These are phyloP conservation scores for Centropyge bicolor DNA, from an alignment of 2,797 vertebrate genomes.

Conservation along the genomic window DNA sequence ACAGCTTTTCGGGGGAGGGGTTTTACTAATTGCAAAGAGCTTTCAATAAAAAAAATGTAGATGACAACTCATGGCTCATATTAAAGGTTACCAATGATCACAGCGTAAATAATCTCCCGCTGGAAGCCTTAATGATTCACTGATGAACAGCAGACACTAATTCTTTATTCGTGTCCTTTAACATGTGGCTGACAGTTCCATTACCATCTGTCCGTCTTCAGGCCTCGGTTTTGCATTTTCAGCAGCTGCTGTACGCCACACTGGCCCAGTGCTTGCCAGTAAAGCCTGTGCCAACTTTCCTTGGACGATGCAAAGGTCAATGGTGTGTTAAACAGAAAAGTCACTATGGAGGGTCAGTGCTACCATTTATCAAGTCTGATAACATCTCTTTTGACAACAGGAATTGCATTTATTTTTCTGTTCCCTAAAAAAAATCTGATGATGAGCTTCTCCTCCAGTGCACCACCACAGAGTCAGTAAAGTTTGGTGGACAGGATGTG, in stretches of 20 bases:
- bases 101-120: constrained; percentile 11
- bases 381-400: neutral
- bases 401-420: neutral
- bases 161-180: constrained; percentile 59
- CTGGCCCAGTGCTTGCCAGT: constrained; percentile 38
- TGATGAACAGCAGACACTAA: constrained; percentile 49
- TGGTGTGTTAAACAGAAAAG: constrained; percentile 41
- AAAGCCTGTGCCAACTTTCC: constrained; percentile 52
- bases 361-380: constrained; percentile 3
- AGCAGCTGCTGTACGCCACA: constrained; percentile 60
- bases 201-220: constrained; percentile 69
- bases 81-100: neutral
- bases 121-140: constrained; percentile 47
- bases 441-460: neutral
- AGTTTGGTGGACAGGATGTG: constrained; percentile 7
- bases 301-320: constrained; percentile 53
- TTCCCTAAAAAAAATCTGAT: neutral
- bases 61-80: constrained; percentile 1
- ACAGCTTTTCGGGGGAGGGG: too few species aligned
- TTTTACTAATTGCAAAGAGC: too few species aligned
- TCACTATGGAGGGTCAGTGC: constrained; percentile 14
- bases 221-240: constrained; percentile 45
- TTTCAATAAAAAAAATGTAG: neutral
- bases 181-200: constrained; percentile 46
- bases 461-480: neutral